Evolutionary conservation across 2,113 vertebrate species (phyloP).

Genomic region (Peromyscus polionotus): DNA sequence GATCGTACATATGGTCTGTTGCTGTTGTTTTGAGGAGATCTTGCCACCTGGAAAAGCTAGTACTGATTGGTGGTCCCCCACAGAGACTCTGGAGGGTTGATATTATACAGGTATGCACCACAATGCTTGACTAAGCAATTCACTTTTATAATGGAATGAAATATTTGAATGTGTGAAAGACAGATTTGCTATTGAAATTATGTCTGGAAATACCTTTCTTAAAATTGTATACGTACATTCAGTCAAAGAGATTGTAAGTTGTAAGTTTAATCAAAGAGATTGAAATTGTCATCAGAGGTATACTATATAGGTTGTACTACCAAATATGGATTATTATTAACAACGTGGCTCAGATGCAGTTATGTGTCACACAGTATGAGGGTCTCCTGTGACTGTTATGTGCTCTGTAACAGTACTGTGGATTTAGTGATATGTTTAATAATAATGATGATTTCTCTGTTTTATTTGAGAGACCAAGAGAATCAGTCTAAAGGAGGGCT

Average conservation of each 20-base stretch:
- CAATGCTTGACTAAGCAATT: neutral
- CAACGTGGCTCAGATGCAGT: neutral
- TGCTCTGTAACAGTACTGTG: neutral
- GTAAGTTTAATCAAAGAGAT: neutral
- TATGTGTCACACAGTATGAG: neutral
- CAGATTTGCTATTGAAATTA: constrained; percentile 14
- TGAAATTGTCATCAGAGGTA: neutral
- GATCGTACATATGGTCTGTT: neutral
- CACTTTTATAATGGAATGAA: neutral
- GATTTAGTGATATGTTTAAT: neutral
- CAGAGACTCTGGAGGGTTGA: neutral
- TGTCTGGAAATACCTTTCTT: constrained; percentile 7
- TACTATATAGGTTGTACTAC: neutral
- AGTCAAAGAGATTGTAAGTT: neutral
- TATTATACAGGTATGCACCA: neutral
- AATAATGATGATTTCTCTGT: neutral
- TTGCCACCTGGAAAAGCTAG: neutral
- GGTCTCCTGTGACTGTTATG: neutral
- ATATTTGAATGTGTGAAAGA: neutral
- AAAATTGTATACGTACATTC: neutral
- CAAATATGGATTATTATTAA: neutral
- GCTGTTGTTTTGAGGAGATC: neutral
- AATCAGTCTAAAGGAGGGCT: neutral
- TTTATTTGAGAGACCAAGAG: neutral
- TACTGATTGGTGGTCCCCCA: too few relatives aligned